Conservation (phyloP, 2,888 invertebrate genomes). For the Tethea ocularis region DNA sequence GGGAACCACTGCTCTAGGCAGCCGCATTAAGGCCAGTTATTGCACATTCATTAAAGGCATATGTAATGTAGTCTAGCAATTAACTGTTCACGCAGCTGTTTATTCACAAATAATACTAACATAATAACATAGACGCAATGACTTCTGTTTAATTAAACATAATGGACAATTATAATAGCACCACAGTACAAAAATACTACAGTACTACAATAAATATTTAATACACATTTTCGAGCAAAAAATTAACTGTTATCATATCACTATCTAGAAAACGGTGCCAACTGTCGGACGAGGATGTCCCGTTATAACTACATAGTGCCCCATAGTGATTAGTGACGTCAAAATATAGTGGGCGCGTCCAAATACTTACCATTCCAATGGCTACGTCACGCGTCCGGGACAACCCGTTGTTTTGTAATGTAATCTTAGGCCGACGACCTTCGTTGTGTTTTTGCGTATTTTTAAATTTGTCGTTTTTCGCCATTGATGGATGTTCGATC, state of each 20-base stretch:
- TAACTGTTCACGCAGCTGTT: not conserved
- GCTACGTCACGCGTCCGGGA: slow-evolving; percentile 15
- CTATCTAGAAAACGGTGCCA: not conserved
- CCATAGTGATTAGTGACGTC: slow-evolving; percentile 1
- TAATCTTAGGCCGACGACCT: slow-evolving; percentile 27
- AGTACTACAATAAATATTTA: not conserved
- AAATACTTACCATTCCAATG: not conserved
- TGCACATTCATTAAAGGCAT: too few species aligned
- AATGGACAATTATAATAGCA: not conserved
- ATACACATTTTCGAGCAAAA: not conserved
- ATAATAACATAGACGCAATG: not conserved
- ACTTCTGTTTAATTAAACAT: not conserved
- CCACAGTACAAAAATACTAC: not conserved
- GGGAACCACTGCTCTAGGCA: too few species aligned
- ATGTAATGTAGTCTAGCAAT: too few species aligned
- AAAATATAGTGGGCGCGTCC: not conserved
- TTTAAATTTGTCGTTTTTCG: slow-evolving; percentile 18
- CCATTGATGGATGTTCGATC: not conserved
- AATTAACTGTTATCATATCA: not conserved
- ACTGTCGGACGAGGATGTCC: not conserved
- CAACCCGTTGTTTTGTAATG: slow-evolving; percentile 23
- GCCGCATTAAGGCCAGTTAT: too few species aligned
- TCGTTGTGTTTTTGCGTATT: slow-evolving; percentile 16
- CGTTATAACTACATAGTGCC: not conserved
- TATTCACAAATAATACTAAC: not conserved